phyloP scores from a whole-genome alignment of 2,113 vertebrate genomes.

The Rhagologus leucostigma region DNA sequence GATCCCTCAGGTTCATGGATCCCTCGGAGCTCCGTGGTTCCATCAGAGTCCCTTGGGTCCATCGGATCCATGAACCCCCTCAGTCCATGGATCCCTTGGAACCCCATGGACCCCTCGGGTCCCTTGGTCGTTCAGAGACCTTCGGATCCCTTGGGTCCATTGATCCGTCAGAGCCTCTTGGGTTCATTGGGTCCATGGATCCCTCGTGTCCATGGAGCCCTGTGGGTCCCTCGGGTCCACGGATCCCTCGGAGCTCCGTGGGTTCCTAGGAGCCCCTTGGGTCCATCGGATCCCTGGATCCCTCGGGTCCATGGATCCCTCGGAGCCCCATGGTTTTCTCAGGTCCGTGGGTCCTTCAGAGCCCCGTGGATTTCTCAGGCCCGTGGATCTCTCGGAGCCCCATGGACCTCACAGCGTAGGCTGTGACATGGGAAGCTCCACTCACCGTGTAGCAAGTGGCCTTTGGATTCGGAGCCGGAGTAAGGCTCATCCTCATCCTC shows the following conservation, averaged over 20 bases:
- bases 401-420: not conserved
- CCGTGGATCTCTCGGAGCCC: not conserved
- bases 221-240: not conserved
- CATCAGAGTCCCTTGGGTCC: not conserved
- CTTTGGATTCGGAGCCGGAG: not conserved
- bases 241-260: not conserved
- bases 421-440: not conserved
- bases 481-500: not conserved
- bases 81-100: not conserved
- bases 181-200: not conserved
- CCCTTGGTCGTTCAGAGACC: not conserved
- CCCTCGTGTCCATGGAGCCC: not conserved
- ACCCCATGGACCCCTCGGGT: not conserved
- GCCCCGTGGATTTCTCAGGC: not conserved
- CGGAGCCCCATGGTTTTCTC: not conserved
- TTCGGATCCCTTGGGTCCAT: not conserved
- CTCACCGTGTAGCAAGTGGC: not conserved
- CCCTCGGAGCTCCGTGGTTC: not conserved
- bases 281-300: not conserved
- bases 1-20: not conserved
- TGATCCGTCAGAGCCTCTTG: not conserved
- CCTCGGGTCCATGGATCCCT: not conserved
- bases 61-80: not conserved
- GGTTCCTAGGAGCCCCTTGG: not conserved
- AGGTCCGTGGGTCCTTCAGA: not conserved